These are phyloP conservation scores for Macrotus californicus DNA, from an alignment of 2,113 vertebrate genomes.

Conservation along the genomic window DNA sequence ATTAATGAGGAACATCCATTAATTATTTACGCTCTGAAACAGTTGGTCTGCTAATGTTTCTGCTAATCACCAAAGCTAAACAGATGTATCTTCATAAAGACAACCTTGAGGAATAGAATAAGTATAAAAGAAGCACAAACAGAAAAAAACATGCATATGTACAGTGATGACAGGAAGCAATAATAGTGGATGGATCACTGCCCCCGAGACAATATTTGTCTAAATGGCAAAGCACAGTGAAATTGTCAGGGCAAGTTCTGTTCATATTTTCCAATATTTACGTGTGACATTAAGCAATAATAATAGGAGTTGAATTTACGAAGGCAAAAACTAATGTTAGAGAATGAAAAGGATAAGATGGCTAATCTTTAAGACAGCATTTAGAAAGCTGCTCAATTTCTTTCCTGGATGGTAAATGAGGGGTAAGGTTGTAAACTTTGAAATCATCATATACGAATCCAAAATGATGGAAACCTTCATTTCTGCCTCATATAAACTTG, in stretches of 20 bases:
- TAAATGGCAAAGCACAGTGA: not conserved
- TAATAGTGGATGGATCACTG: not conserved
- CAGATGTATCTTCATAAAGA: constrained; percentile 72
- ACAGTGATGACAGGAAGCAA: not conserved
- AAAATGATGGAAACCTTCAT: not conserved
- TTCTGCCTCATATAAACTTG: not conserved
- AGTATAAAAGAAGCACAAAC: constrained; percentile 13
- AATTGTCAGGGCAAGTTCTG: not conserved
- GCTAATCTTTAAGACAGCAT: not conserved
- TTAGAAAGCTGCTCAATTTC: not conserved
- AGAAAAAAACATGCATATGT: not conserved
- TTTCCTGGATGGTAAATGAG: not conserved
- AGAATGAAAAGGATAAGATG: not conserved
- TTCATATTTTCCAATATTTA: not conserved
- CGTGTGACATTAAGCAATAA: constrained; percentile 1
- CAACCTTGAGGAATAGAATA: constrained; percentile 19
- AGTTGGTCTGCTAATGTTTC: constrained; percentile 79
- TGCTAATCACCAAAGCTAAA: constrained; percentile 81
- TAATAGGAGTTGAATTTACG: not conserved
- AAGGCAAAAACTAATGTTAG: not conserved
- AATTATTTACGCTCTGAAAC: constrained; percentile 81
- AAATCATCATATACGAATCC: not conserved
- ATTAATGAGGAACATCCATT: constrained; percentile 78
- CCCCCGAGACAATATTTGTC: not conserved
- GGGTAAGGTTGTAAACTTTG: not conserved